Evolutionary conservation across 1,140 invertebrate genomes (phyloP).

Genomic region (Drosophila parvula): DNA sequence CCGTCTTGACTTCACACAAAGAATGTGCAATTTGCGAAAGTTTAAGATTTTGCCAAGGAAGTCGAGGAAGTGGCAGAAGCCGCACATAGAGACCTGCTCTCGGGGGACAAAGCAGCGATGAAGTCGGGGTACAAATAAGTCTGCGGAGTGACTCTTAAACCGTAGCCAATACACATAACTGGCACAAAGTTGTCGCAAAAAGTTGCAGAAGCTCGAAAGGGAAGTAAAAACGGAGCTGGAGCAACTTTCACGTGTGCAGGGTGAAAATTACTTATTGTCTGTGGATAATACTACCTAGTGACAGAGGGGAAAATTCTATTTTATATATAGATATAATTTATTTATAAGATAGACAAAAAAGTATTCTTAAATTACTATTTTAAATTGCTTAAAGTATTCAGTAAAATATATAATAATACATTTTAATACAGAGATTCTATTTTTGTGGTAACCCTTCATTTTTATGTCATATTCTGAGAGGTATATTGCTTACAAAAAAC

Average conservation of each 20-base stretch:
- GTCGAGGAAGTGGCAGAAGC: slow-evolving; percentile 24
- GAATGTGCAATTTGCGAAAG: slow-evolving; percentile 45
- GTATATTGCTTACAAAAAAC: too few relatives aligned
- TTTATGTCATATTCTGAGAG: too few relatives aligned
- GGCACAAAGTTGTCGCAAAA: slow-evolving; percentile 46
- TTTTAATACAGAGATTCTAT: too few relatives aligned
- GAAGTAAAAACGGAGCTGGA: slow-evolving; percentile 1
- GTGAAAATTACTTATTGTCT: slow-evolving; percentile 61
- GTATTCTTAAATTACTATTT: too few relatives aligned
- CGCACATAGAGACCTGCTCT: slow-evolving; percentile 1
- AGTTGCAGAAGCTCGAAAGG: slow-evolving; percentile 8
- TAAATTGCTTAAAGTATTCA: not conserved
- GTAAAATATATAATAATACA: not conserved
- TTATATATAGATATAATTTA: not conserved
- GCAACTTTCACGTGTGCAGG: slow-evolving; percentile 45
- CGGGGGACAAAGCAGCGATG: not conserved
- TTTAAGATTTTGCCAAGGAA: slow-evolving; percentile 37
- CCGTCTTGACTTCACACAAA: slow-evolving; percentile 12
- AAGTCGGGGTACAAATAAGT: slow-evolving; percentile 6
- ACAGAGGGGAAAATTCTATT: not conserved
- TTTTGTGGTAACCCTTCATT: too few relatives aligned
- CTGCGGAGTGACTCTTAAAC: slow-evolving; percentile 32
- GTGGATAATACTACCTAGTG: not conserved
- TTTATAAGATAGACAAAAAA: too few relatives aligned
- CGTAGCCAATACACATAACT: slow-evolving; percentile 37